phyloP scores from a whole-genome alignment of 2,113 vertebrate species.

The Protomyctophum bolini region DNA sequence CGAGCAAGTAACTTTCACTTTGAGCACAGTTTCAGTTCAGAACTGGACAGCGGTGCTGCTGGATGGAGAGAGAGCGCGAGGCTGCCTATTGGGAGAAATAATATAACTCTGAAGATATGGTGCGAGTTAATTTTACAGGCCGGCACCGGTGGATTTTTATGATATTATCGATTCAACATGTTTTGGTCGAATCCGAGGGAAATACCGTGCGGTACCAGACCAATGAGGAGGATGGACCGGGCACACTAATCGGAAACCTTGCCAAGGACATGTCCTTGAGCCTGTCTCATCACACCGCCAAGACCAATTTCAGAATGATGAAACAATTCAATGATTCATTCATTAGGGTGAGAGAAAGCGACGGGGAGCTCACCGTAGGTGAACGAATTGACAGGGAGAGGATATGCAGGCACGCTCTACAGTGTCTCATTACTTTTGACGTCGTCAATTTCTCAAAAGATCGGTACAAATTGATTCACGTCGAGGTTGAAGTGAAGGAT shows the following conservation, averaged over 20 bases:
- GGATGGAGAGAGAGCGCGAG: constrained; percentile 45
- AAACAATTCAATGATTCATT: constrained; percentile 93
- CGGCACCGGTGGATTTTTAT: constrained; percentile 72
- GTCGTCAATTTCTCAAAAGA: constrained; percentile 93
- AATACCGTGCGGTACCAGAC: constrained; percentile 92
- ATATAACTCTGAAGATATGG: constrained; percentile 54
- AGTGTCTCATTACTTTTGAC: constrained; percentile 92
- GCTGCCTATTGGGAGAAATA: constrained; percentile 40
- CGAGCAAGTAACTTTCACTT: constrained; percentile 73
- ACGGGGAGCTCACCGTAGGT: constrained; percentile 89
- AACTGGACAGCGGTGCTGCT: constrained; percentile 53
- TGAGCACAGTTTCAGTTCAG: constrained; percentile 60
- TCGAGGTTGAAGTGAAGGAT: constrained; percentile 93
- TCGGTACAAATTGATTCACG: constrained; percentile 91
- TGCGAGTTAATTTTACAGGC: constrained; percentile 55
- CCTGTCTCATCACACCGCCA: constrained; percentile 77
- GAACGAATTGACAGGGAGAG: constrained; percentile 91
- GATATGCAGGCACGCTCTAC: constrained; percentile 85
- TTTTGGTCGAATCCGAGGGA: constrained; percentile 70
- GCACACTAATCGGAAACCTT: constrained; percentile 91
- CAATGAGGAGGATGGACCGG: constrained; percentile 88
- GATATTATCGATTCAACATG: constrained; percentile 51
- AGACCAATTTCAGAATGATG: constrained; percentile 92
- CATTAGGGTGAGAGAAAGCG: constrained; percentile 88
- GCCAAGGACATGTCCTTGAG: constrained; percentile 91